Base-by-base conservation (phyloP, 2,797 vertebrate species). In the Aldrovandia affinis region DNA sequence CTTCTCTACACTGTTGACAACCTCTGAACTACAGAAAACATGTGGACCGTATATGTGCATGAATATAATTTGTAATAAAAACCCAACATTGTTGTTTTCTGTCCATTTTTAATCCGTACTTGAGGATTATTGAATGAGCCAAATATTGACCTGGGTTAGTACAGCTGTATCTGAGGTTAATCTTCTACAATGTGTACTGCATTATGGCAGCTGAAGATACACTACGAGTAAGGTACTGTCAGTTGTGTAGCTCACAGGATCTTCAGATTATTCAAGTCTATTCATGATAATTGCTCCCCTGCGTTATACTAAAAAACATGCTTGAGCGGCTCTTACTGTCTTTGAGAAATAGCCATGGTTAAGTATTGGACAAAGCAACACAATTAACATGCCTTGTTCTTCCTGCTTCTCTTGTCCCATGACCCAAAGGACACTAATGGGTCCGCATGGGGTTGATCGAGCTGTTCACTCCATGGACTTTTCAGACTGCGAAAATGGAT, bases 401-500 rank as follows among this genome's bases (percentile, higher is more conserved):
- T 36, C 65, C 14, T 12, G 33, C 22, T 52, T 55, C 55, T 78
- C 42, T 15, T 85, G 86, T 81, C 61, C 30, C 91, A n/a, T 78
- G 73, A 75, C 42, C 36, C 30, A 22, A 84, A 98, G 97, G 97
- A 98, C 97, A 12, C 93, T 98, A 63, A 97, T 98, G 97, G 97
- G 97, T 91, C 96, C 97, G 0, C 96, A 97, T 0, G 97, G 97
- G 86, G 96, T 96, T 63, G 97, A 97, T 77, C 94, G 97, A 30
- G 92, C 94, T 0, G 95, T 95, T 84, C 96, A 97, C 82, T 95
- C 95, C 88, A 95, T 97, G 85, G 96, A 98, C 81, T 98, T 98
- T 90, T 95, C 93, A 0, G 95, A 98, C 89, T 98, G 97, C 82
- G 94, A 96, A 87, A 97, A 97, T 0, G 97, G 97, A 57, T 92